These are phyloP conservation scores for Sarotherodon lohbergeri DNA, from an alignment of 2,113 vertebrate genomes.

Conservation along the genomic window DNA sequence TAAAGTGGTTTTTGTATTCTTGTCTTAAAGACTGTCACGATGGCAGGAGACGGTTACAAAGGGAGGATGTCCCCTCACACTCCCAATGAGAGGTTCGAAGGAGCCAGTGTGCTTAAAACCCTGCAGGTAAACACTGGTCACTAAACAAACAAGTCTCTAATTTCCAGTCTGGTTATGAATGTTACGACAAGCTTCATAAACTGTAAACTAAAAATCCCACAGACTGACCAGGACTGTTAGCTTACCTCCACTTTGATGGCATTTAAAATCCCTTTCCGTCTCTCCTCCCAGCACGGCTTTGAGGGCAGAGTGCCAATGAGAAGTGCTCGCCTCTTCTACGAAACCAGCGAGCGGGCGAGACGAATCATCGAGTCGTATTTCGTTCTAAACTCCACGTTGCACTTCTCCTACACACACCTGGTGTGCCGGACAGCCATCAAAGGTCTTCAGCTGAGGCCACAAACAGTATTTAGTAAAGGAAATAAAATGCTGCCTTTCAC, in stretches of 20 bases:
- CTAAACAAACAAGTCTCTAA: neutral
- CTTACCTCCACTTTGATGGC: rapidly evolving
- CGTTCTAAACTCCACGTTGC: slow-evolving; percentile 88
- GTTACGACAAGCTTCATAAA: neutral
- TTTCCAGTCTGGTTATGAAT: neutral
- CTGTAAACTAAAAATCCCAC: neutral
- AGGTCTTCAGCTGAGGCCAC: slow-evolving; percentile 63
- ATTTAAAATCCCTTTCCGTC: neutral
- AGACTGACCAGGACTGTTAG: neutral
- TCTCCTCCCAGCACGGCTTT: slow-evolving; percentile 66
- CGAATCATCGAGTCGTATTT: slow-evolving; percentile 90
- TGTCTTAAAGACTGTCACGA: slow-evolving; percentile 76
- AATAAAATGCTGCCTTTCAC: neutral
- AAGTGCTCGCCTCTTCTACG: slow-evolving; percentile 91
- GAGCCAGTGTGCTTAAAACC: slow-evolving; percentile 91
- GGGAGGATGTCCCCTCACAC: slow-evolving; percentile 95
- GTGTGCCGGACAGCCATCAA: slow-evolving; percentile 92
- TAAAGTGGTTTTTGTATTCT: neutral
- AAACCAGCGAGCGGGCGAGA: slow-evolving; percentile 89
- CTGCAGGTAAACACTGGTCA: slow-evolving; percentile 75
- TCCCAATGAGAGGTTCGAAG: slow-evolving; percentile 95
- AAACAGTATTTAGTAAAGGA: neutral
- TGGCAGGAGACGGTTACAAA: slow-evolving; percentile 91
- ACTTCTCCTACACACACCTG: slow-evolving; percentile 97
- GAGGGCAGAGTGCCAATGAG: slow-evolving; percentile 86